These are phyloP conservation scores for Corythucha ciliata DNA, from an alignment of 2,888 invertebrate species.

Conservation along the genomic window DNA sequence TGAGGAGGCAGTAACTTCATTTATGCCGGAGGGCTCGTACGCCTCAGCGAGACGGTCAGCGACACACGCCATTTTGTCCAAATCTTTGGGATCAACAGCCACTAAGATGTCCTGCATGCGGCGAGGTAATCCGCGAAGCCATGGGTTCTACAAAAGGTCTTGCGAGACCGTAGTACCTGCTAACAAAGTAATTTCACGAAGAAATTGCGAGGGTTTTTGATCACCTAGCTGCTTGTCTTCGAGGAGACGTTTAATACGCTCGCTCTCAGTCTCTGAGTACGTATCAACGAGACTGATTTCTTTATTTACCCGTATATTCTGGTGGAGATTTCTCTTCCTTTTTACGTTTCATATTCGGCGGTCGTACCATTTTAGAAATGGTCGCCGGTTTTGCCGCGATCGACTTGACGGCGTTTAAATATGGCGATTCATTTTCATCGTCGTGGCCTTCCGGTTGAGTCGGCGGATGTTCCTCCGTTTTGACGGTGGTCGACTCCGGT, in stretches of 20 bases:
- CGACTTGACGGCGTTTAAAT: too few relatives aligned
- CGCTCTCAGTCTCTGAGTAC: background rate
- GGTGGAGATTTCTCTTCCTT: too few relatives aligned
- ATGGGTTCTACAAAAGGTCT: background rate
- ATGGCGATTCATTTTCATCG: too few relatives aligned
- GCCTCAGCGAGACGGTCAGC: constrained; percentile 2
- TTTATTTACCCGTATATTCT: too few relatives aligned
- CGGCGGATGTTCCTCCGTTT: too few relatives aligned
- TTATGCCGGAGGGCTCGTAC: background rate
- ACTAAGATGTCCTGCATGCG: constrained; percentile 9
- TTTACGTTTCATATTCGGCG: too few relatives aligned
- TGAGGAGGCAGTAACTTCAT: too few relatives aligned
- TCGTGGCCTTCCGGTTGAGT: too few relatives aligned
- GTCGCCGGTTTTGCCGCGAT: background rate
- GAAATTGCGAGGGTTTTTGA: constrained; percentile 9
- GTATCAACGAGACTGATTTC: too few relatives aligned
- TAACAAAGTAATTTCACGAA: constrained; percentile 1
- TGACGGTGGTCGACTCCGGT: too few relatives aligned
- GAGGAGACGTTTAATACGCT: background rate
- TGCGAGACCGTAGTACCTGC: background rate
- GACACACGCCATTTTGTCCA: constrained; percentile 4
- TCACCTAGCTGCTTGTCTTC: constrained; percentile 8
- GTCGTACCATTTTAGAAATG: background rate
- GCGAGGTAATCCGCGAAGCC: constrained; percentile 6
- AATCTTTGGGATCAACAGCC: constrained; percentile 5